Evolutionary conservation across 2,113 vertebrate species (phyloP).

Genomic region (Mesitornis unicolor): DNA sequence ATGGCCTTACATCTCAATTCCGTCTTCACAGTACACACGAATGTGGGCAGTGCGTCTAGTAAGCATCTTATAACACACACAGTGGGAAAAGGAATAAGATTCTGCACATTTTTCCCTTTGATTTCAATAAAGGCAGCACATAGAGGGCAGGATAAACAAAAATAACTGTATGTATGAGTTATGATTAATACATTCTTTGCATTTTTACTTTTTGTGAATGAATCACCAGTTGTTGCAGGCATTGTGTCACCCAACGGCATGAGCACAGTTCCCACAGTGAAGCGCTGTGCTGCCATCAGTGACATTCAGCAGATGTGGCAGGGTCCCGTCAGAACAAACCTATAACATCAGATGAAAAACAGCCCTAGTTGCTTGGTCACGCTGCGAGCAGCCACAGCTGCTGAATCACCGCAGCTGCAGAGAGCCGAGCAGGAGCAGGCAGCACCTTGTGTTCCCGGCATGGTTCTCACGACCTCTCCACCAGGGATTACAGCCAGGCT

Average conservation of each 20-base stretch:
- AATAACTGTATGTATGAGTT: not conserved
- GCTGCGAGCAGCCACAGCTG: not conserved
- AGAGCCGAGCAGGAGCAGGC: not conserved
- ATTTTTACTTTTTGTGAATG: not conserved
- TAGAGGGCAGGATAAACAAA: not conserved
- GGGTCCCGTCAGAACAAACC: not conserved
- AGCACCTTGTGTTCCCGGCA: not conserved
- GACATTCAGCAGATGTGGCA: not conserved
- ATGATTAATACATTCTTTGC: not conserved
- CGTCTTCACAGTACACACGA: not conserved
- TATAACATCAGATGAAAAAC: not conserved
- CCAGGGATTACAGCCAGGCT: not conserved
- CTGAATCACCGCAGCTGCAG: not conserved
- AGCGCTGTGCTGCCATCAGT: not conserved
- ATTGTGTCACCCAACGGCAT: not conserved
- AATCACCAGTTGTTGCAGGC: not conserved
- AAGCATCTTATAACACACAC: not conserved
- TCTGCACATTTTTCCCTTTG: not conserved
- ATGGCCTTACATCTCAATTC: not conserved
- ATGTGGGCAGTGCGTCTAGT: rapidly evolving
- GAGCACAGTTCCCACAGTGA: not conserved
- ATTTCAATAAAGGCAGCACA: not conserved
- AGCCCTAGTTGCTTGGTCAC: not conserved
- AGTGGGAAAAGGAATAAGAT: not conserved
- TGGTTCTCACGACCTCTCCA: not conserved